Conservation (phyloP, 2,113 vertebrate species). For the Rhombomys opimus region DNA sequence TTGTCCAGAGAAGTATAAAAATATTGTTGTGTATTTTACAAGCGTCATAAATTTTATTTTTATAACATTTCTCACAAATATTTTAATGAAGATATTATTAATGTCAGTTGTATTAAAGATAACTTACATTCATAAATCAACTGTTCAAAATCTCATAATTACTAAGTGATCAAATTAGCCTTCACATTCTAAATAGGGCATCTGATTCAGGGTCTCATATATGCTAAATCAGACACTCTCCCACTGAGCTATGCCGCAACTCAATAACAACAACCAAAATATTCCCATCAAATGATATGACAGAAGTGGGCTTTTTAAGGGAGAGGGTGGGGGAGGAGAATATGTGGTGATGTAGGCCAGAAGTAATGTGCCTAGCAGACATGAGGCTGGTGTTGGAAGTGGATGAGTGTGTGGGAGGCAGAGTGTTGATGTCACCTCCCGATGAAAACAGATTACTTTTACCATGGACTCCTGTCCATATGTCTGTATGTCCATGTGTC, state of each 20-base stretch:
- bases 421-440: background rate
- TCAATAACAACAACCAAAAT: background rate
- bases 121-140: background rate
- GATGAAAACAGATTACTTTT: background rate
- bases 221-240: background rate
- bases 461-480: background rate
- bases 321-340: background rate
- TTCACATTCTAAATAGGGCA: background rate
- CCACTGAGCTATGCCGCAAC: background rate
- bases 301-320: background rate
- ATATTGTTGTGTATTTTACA: background rate
- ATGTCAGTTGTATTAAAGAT: slow-evolving; percentile 5
- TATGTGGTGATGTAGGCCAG: no score
- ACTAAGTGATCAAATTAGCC: slow-evolving; percentile 19
- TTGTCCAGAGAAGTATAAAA: background rate
- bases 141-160: background rate
- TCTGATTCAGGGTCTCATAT: background rate
- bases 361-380: background rate
- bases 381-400: no score
- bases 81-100: slow-evolving; percentile 4
- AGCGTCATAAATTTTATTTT: background rate
- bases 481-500: background rate
- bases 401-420: no score
- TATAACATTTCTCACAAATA: background rate
- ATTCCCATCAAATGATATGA: background rate